Evolutionary conservation across 2,797 vertebrate species (phyloP).

Genomic region (Vultur gryphus): DNA sequence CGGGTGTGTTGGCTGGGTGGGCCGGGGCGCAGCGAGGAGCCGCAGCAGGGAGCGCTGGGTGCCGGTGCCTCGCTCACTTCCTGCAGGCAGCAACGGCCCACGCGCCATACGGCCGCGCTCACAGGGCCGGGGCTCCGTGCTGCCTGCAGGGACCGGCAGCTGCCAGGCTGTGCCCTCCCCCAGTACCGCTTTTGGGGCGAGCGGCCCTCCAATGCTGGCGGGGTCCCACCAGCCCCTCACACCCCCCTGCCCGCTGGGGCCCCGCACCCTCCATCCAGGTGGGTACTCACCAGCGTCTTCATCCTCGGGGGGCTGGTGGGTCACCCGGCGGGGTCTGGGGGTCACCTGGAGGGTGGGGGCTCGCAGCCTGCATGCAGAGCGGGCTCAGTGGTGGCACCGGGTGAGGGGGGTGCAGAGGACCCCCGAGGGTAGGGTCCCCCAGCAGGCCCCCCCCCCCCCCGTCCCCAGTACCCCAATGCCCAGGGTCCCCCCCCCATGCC

Average conservation of each 20-base stretch:
- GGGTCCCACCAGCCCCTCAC: not conserved
- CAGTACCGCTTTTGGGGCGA: not conserved
- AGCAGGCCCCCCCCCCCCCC: not conserved
- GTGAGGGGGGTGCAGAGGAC: not conserved
- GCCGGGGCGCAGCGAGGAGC: not conserved
- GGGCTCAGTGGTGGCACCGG: not conserved
- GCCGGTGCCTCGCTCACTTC: not conserved
- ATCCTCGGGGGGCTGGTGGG: not conserved
- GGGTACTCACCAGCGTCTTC: conserved; percentile 29
- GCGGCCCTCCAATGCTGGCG: not conserved
- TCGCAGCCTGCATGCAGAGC: not conserved
- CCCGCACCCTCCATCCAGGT: too few species aligned
- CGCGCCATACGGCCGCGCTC: not conserved
- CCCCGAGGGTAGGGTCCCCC: not conserved
- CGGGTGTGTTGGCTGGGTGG: too few species aligned
- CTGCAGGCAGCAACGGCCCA: not conserved
- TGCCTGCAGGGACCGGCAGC: not conserved
- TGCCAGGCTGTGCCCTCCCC: not conserved
- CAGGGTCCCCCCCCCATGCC: too few species aligned
- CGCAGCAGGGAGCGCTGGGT: not conserved
- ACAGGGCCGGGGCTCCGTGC: not conserved
- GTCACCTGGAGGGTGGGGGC: not conserved
- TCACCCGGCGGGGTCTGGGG: not conserved
- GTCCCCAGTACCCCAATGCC: not conserved
- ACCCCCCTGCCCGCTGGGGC: not conserved